These are phyloP conservation scores for Mesorhabditis belari DNA, from an alignment of 2,888 invertebrate genomes.

Conservation along the genomic window DNA sequence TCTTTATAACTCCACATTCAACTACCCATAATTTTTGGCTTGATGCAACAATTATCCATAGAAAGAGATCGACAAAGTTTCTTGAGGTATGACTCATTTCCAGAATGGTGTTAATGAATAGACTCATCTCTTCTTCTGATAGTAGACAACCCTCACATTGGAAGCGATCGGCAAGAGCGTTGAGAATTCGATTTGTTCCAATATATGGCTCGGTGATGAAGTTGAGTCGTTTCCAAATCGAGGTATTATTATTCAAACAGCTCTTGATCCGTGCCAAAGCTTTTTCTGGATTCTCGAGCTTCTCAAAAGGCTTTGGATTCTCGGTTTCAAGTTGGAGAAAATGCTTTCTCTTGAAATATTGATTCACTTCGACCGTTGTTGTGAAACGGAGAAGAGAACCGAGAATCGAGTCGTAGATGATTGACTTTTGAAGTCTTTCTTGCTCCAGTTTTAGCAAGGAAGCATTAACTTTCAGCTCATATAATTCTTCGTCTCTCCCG, in stretches of 20 bases:
- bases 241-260: neutral
- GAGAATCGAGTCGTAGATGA: neutral
- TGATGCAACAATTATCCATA: conserved; percentile 2
- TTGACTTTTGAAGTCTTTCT: neutral
- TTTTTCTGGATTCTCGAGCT: neutral
- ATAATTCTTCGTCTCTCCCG: neutral
- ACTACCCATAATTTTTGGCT: neutral
- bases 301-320: neutral
- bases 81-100: neutral
- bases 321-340: neutral
- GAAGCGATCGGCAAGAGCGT: conserved; percentile 1
- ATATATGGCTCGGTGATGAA: conserved; percentile 2
- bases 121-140: neutral
- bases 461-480: conserved; percentile 1
- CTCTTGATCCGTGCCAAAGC: neutral
- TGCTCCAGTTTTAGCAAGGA: neutral
- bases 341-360: neutral
- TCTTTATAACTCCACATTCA: neutral
- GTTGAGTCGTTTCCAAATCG: neutral
- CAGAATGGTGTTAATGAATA: conserved; percentile 1
- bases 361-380: neutral
- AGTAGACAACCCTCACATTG: neutral
- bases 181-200: conserved; percentile 1
- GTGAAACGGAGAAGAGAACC: neutral
- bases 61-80: neutral